These are phyloP conservation scores for Synanceia verrucosa DNA, from an alignment of 2,797 vertebrate genomes.

Conservation along the genomic window DNA sequence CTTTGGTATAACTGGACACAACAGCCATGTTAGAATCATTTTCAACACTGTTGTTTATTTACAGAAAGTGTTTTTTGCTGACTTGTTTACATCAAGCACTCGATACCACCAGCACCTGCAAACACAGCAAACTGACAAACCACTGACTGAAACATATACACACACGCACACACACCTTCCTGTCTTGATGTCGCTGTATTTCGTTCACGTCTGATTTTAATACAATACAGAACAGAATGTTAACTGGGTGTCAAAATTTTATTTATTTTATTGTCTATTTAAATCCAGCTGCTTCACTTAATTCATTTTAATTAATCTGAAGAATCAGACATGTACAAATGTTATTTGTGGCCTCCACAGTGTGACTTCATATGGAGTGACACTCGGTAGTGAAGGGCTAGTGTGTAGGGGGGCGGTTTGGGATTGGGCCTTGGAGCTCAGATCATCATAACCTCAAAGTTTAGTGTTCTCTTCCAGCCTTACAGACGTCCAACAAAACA, in stretches of 20 bases:
- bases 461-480: too few species aligned
- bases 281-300: background rate
- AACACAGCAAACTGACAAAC: background rate
- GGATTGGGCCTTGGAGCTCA: too few species aligned
- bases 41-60: background rate
- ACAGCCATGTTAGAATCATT: background rate
- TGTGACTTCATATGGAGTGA: too few species aligned
- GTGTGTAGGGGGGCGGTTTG: too few species aligned
- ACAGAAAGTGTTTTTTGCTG: constrained; percentile 5
- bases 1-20: background rate
- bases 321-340: background rate
- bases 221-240: background rate
- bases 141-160: background rate
- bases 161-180: background rate
- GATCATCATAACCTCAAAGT: too few species aligned
- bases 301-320: background rate
- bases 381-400: too few species aligned
- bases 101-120: background rate
- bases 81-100: constrained; percentile 10
- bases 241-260: too few species aligned
- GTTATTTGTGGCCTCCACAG: too few species aligned
- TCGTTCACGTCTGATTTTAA: background rate
- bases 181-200: background rate
- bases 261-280: background rate
- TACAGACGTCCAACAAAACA: too few species aligned